Percentiles rank a stretch among this genome's conserved stretches.
Evolutionary conservation across 2,888 invertebrate genomes (phyloP).

Genomic region (Chloromyia formosa): DNA sequence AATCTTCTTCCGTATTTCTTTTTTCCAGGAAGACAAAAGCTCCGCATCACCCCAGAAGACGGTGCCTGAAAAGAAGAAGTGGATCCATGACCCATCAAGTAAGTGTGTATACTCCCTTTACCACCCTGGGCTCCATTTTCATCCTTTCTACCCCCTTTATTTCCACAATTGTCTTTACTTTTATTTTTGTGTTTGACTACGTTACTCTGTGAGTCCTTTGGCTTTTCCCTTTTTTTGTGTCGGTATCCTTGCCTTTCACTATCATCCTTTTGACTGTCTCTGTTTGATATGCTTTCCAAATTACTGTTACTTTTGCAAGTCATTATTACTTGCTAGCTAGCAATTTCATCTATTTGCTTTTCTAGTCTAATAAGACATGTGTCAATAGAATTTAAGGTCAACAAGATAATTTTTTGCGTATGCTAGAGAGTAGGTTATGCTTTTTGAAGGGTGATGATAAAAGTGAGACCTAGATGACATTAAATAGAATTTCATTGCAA

Average conservation of each 20-base stretch:
- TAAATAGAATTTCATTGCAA: not conserved
- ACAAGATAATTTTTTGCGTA: conserved; percentile 28
- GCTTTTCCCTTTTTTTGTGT: not conserved
- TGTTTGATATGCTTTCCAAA: conserved; percentile 43
- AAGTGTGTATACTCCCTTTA: conserved; percentile 61
- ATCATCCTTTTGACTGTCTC: not conserved
- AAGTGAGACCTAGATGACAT: not conserved
- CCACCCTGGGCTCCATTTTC: not conserved
- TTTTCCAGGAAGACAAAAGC: conserved; percentile 66
- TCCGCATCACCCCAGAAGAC: conserved; percentile 51
- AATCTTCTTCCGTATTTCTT: conserved; percentile 47
- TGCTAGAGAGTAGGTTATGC: not conserved
- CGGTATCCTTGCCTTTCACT: not conserved
- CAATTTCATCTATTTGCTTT: not conserved
- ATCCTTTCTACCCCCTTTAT: not conserved
- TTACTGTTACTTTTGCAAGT: conserved; percentile 29
- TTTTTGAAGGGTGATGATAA: not conserved
- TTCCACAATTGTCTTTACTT: not conserved
- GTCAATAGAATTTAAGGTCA: conserved; percentile 37
- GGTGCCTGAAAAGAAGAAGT: conserved; percentile 74
- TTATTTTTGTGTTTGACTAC: not conserved
- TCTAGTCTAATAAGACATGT: conserved; percentile 29
- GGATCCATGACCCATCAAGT: conserved; percentile 83
- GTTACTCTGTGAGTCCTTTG: not conserved
- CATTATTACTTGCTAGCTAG: conserved; percentile 8